These are phyloP conservation scores for Sebastes elongatus DNA, from an alignment of 2,797 vertebrate species.

Conservation along the genomic window DNA sequence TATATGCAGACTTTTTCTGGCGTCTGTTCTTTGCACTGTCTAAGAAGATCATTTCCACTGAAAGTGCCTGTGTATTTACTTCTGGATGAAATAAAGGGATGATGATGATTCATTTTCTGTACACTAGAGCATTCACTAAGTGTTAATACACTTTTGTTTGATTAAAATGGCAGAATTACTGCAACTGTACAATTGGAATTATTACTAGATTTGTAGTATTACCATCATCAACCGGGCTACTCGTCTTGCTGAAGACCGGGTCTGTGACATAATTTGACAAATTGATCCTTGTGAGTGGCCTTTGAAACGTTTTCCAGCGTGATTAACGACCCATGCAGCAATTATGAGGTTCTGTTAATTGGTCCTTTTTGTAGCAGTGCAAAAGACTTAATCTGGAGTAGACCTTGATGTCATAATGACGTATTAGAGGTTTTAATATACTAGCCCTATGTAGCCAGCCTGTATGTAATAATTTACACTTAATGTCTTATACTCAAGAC, in stretches of 20 bases:
- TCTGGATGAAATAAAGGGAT: too few relatives aligned
- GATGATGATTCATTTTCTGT: not conserved
- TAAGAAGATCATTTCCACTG: not conserved
- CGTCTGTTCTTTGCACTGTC: not conserved
- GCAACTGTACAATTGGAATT: not conserved
- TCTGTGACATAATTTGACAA: not conserved
- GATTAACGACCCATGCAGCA: not conserved
- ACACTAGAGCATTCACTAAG: not conserved
- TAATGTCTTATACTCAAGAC: not conserved
- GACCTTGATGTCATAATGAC: conserved; percentile 47
- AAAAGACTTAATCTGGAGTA: conserved; percentile 39
- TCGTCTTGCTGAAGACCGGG: not conserved
- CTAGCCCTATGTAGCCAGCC: not conserved
- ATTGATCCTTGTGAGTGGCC: not conserved
- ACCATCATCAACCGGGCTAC: not conserved
- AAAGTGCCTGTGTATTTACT: not conserved
- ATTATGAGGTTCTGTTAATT: conserved; percentile 4
- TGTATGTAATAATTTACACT: not conserved
- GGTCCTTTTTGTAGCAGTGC: conserved; percentile 24
- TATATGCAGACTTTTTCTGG: not conserved
- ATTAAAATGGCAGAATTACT: not conserved
- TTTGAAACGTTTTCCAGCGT: conserved; percentile 8
- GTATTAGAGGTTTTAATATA: conserved; percentile 39
- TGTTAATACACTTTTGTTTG: not conserved
- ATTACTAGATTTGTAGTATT: not conserved